Percentiles rank a stretch among this genome's conserved stretches.
phyloP scores from a whole-genome alignment of 2,113 vertebrate species.

The Rhodinocichla rosea region DNA sequence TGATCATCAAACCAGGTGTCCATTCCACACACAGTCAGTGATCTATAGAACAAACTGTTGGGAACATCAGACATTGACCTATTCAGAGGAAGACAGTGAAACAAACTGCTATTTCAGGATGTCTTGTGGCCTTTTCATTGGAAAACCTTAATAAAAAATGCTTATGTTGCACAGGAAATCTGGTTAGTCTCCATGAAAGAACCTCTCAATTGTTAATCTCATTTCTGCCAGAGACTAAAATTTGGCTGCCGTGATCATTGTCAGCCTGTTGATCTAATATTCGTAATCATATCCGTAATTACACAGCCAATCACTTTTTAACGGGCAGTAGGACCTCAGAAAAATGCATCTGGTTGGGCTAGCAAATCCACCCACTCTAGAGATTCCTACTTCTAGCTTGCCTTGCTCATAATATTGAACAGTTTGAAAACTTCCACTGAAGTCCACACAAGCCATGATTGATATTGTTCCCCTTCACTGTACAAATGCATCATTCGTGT shows the following conservation, averaged over 20 bases:
- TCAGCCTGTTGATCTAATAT: conserved; percentile 60
- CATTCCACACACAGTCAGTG: background rate
- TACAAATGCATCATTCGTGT: background rate
- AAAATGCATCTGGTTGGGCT: background rate
- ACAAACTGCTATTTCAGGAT: conserved; percentile 1
- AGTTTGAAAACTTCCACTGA: background rate
- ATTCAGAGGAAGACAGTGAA: background rate
- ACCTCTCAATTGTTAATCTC: conserved; percentile 52
- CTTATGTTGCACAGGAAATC: conserved; percentile 25
- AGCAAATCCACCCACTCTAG: background rate
- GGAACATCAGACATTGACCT: background rate
- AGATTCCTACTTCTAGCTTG: background rate
- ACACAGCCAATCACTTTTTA: conserved; percentile 37
- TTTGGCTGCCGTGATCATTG: conserved; percentile 21
- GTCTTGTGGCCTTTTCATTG: background rate
- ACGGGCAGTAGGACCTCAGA: background rate
- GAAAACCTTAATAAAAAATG: background rate
- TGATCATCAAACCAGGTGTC: background rate
- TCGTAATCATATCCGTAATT: conserved; percentile 46
- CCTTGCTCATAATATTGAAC: background rate
- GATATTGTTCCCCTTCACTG: background rate
- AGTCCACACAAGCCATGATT: background rate
- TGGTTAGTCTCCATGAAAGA: conserved; percentile 32
- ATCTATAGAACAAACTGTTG: background rate
- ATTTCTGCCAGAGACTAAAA: conserved; percentile 61